A percentile compares a stretch with the other conserved stretches of the same genome.
These are phyloP conservation scores for Carollia perspicillata DNA, from an alignment of 2,113 vertebrate species.

Conservation along the genomic window DNA sequence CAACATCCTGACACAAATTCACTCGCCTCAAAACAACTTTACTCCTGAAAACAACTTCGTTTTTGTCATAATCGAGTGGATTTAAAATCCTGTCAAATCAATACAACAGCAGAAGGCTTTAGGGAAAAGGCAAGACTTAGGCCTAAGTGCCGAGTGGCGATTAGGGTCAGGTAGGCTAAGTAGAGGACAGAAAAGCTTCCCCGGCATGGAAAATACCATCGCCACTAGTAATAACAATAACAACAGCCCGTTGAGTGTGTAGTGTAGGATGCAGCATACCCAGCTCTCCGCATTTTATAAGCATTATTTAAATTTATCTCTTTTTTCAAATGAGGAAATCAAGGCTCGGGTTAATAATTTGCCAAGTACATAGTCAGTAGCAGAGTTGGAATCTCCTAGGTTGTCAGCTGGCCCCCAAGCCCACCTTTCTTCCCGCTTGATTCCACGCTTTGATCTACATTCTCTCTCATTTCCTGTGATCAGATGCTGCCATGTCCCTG, in stretches of 20 bases:
- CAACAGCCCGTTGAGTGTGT: not conserved
- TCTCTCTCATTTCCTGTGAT: constrained; percentile 32
- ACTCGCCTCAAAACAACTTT: not conserved
- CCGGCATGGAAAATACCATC: too few species aligned
- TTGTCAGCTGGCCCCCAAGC: not conserved
- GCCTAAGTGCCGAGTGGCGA: not conserved
- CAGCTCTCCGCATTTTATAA: not conserved
- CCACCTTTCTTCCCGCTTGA: not conserved
- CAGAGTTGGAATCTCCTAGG: not conserved
- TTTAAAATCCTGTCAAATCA: not conserved
- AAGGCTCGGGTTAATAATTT: not conserved
- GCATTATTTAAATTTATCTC: not conserved
- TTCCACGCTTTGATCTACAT: constrained; percentile 39
- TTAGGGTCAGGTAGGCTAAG: too few species aligned
- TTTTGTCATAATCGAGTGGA: not conserved
- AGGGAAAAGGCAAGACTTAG: not conserved
- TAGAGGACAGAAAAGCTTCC: not conserved
- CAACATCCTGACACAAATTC: not conserved
- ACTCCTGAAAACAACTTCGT: not conserved
- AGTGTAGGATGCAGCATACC: not conserved
- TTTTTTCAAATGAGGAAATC: not conserved
- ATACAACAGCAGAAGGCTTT: not conserved
- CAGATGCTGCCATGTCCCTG: constrained; percentile 42
- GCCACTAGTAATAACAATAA: too few species aligned
- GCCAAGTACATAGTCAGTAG: not conserved